A percentile compares a stretch with the other conserved stretches of the same genome.
phyloP scores from a whole-genome alignment of 2,797 vertebrate genomes.

The Sebastolobus alascanus region DNA sequence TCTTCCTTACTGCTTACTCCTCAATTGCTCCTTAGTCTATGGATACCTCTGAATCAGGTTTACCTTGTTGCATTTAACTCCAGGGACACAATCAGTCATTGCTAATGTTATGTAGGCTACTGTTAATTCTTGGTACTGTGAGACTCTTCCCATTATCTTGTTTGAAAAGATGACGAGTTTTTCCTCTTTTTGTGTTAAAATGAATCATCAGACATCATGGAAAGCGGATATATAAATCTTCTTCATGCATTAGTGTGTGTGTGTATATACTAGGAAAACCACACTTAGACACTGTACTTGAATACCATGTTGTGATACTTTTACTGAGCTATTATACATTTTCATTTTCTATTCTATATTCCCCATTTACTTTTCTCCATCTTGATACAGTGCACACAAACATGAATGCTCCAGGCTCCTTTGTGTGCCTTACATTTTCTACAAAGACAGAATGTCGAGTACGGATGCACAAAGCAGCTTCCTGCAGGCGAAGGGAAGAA shows the following conservation, averaged over 20 bases:
- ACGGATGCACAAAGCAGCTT: conserved; percentile 46
- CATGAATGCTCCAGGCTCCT: conserved; percentile 42
- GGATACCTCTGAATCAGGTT: neutral
- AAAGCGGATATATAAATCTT: neutral
- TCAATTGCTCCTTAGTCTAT: too few relatives aligned
- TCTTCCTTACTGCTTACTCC: neutral
- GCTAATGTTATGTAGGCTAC: too few relatives aligned
- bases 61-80: neutral
- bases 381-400: neutral
- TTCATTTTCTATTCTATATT: too few relatives aligned
- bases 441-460: conserved; percentile 55
- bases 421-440: conserved; percentile 40
- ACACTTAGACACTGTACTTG: too few relatives aligned
- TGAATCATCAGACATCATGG: neutral
- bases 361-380: neutral
- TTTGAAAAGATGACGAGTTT: neutral
- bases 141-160: neutral
- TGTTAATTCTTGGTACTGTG: neutral
- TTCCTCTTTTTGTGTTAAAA: neutral
- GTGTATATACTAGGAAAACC: too few relatives aligned
- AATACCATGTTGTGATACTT: too few relatives aligned
- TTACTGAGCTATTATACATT: too few relatives aligned
- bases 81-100: neutral
- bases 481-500: conserved; percentile 52
- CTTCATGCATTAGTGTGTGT: neutral